Base-by-base conservation (phyloP, 2,888 invertebrate species). In the Macropis europaea region DNA sequence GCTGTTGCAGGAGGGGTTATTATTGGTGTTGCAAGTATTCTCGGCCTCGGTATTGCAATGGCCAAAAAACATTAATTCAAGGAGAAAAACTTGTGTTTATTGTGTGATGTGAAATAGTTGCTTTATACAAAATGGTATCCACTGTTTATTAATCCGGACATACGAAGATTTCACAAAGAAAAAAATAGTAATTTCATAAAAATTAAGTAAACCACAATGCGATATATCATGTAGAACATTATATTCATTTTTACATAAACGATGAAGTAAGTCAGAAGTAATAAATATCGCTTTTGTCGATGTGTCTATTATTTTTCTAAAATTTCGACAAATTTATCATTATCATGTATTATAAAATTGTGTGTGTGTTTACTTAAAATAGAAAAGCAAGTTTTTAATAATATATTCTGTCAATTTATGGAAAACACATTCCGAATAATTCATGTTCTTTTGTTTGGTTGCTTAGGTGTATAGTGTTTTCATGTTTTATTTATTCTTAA, bases 1-100 rank as follows among this genome's bases (percentile, higher is more conserved):
- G 97, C 97, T 22, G 93, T 97, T 68, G 96, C 96, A 53, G 96
- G 97, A 76, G 97, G 96, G 77, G 96, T 95, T n/a, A 95, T 96
- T 64, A 90, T 98, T 40, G 97, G 96, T 7, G 90, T 96, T 54
- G 97, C 96, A 54, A 95, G 96, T 60, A 92, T 97, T 54, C 93
- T 97, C 19, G 96, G 96, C 38, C 92, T 97, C 19, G 97, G 96
- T 68, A 93, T 97, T 79, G 96, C 96, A 54, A 91, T 97, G 82
- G 92, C 94, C 26, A 92, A 92, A 90, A 87, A 82, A 68, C 70
- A 79, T 59, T 82, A 79, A 83, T 19, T 47, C 7, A 17, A 36
- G 30, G 34, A 62, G 13, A 50, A 24, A 62, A 52, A 42, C 32
- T 40, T 59, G 43, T 63, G 34, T 62, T 30, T 60, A 54, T 61